Conservation (phyloP, 2,113 vertebrate species). For the Eublepharis macularius region DNA sequence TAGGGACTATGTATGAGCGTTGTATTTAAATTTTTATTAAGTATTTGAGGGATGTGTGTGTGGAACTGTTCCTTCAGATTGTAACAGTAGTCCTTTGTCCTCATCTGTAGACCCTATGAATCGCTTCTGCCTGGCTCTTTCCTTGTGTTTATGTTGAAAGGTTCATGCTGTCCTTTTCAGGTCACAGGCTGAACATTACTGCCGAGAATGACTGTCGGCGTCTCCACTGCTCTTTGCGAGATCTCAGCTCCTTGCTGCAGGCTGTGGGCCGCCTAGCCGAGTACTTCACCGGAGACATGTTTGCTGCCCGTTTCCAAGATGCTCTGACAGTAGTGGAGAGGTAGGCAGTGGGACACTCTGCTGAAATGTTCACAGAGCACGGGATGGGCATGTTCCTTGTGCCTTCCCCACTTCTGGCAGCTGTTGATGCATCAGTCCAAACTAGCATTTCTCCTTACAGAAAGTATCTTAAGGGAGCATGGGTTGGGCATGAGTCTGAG, state of each 20-base stretch:
- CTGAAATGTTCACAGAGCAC: accelerated
- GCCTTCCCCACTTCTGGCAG: neutral
- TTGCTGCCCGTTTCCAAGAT: constrained; percentile 88
- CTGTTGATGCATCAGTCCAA: neutral
- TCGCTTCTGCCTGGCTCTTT: accelerated
- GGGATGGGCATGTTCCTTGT: neutral
- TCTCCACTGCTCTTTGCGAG: constrained; percentile 92
- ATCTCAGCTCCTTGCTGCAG: constrained; percentile 95
- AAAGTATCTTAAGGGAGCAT: neutral
- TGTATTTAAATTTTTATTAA: neutral
- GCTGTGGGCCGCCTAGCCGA: constrained; percentile 92
- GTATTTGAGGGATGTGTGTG: no score
- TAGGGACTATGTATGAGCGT: accelerated
- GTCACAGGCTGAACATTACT: constrained; percentile 91
- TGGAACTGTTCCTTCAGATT: neutral
- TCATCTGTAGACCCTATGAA: accelerated
- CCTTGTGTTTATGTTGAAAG: accelerated
- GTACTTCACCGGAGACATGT: constrained; percentile 93
- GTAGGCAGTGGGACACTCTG: constrained; percentile 62
- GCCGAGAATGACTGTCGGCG: constrained; percentile 95
- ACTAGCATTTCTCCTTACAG: neutral
- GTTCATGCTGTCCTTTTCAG: constrained; percentile 62
- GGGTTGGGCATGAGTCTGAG: neutral
- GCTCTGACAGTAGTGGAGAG: constrained; percentile 94
- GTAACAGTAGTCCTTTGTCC: neutral